Percentiles rank a stretch among this genome's conserved stretches.
Evolutionary conservation across 92 coral and sea anemone species (phyloP).

Genomic region (Parazoanthus atlanticus): DNA sequence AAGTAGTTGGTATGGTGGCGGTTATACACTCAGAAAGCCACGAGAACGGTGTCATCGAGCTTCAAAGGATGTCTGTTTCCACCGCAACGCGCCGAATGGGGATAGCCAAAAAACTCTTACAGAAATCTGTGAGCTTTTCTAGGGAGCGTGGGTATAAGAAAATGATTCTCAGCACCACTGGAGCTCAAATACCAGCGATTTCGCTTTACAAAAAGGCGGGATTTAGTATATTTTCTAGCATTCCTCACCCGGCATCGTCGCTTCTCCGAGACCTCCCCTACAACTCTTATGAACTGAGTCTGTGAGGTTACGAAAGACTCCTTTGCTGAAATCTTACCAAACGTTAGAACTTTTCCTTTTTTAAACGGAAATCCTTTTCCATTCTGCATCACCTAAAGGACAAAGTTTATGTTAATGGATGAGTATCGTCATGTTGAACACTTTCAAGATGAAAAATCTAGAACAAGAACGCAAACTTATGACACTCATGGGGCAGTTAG

Average conservation of each 20-base stretch:
- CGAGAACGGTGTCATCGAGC: conserved; percentile 68
- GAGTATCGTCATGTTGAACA: background rate
- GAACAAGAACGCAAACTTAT: too few relatives aligned
- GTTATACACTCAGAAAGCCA: conserved; percentile 57
- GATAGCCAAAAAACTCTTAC: conserved; percentile 69
- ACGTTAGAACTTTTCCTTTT: background rate
- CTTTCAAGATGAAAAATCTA: too few relatives aligned
- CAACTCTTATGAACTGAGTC: conserved; percentile 35
- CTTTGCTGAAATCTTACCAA: background rate
- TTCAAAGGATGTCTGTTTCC: conserved; percentile 86
- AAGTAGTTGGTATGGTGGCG: conserved; percentile 89
- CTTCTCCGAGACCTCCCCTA: conserved; percentile 38
- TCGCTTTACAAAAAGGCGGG: conserved; percentile 67
- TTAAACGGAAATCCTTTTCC: background rate
- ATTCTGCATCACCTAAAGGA: background rate
- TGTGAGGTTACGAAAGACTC: background rate
- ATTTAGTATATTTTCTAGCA: conserved; percentile 36
- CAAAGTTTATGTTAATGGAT: background rate
- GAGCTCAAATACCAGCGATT: conserved; percentile 80
- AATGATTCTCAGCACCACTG: conserved; percentile 75
- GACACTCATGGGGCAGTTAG: background rate
- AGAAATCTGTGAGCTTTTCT: conserved; percentile 64
- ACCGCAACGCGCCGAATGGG: conserved; percentile 70
- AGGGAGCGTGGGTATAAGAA: conserved; percentile 53
- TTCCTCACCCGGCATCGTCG: conserved; percentile 36